phyloP scores from a whole-genome alignment of 2,113 vertebrate genomes.

The Pica pica region DNA sequence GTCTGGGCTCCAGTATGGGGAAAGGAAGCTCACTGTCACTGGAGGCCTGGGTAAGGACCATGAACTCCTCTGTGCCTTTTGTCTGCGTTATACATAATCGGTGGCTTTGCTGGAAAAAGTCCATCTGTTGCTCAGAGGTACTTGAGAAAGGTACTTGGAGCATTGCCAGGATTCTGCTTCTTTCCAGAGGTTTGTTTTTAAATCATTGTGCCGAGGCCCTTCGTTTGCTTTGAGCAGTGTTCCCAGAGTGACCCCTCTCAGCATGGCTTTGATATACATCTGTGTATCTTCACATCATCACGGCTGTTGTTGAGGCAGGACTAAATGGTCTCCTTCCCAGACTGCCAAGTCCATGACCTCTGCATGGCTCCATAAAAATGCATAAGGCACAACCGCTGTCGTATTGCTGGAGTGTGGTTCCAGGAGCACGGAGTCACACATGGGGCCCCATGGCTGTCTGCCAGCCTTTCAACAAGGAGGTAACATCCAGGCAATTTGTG shows the following conservation, averaged over 20 bases:
- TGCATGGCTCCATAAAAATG: background rate
- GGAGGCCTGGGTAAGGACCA: background rate
- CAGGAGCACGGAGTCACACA: background rate
- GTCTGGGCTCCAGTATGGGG: background rate
- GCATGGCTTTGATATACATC: background rate
- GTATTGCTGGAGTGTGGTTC: background rate
- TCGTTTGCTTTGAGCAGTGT: background rate
- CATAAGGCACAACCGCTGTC: background rate
- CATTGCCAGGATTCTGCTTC: background rate
- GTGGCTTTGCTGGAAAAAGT: slow-evolving; percentile 25
- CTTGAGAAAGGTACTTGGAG: slow-evolving; percentile 25
- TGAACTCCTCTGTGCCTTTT: slow-evolving; percentile 22
- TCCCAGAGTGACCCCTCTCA: background rate
- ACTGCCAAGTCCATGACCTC: background rate
- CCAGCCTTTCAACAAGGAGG: background rate
- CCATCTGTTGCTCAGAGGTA: background rate
- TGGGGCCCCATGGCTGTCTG: background rate
- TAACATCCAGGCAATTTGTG: background rate
- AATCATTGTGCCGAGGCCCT: background rate
- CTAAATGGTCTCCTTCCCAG: background rate
- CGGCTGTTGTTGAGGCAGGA: background rate
- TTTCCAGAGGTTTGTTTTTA: slow-evolving; percentile 30
- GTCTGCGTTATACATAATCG: background rate
- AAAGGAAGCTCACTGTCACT: background rate
- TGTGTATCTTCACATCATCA: slow-evolving; percentile 3